phyloP scores from a whole-genome alignment of 2,888 invertebrate species.

The Heteromyza rotundicornis region DNA sequence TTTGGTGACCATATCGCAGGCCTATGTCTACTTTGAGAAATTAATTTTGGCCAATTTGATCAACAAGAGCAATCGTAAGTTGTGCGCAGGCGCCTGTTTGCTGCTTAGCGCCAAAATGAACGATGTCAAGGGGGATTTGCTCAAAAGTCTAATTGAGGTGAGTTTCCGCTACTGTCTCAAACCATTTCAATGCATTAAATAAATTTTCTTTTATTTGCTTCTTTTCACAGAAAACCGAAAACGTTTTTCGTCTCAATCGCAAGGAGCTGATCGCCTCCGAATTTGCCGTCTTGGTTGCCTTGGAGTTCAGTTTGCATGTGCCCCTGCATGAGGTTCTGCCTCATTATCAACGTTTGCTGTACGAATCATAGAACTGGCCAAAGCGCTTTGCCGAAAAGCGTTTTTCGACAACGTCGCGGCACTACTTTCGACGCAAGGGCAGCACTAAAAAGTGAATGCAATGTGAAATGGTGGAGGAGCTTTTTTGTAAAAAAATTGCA shows the following conservation, averaged over 20 bases:
- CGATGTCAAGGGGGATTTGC: conserved; percentile 89
- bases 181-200: no score
- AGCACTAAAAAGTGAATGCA: conserved; percentile 45
- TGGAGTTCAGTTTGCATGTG: conserved; percentile 93
- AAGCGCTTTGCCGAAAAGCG: conserved; percentile 51
- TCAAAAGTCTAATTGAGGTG: conserved; percentile 90
- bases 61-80: conserved; percentile 93
- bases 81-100: conserved; percentile 94
- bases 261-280: conserved; percentile 91
- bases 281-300: conserved; percentile 91
- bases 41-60: conserved; percentile 89
- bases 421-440: conserved; percentile 47
- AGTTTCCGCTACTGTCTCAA: no score
- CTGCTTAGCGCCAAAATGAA: conserved; percentile 95
- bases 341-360: conserved; percentile 92
- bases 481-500: no score
- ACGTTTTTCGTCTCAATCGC: conserved; percentile 85
- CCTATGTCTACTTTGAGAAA: conserved; percentile 98
- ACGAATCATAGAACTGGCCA: conserved; percentile 80
- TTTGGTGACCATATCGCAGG: conserved; percentile 90
- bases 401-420: conserved; percentile 36
- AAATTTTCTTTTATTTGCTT: conserved; percentile 12
- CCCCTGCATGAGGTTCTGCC: conserved; percentile 92
- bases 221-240: conserved; percentile 81
- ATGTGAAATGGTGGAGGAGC: neutral